A percentile compares a stretch with the other conserved stretches of the same genome.
Conservation (phyloP, 2,113 vertebrate species). For the Euleptes europaea region DNA sequence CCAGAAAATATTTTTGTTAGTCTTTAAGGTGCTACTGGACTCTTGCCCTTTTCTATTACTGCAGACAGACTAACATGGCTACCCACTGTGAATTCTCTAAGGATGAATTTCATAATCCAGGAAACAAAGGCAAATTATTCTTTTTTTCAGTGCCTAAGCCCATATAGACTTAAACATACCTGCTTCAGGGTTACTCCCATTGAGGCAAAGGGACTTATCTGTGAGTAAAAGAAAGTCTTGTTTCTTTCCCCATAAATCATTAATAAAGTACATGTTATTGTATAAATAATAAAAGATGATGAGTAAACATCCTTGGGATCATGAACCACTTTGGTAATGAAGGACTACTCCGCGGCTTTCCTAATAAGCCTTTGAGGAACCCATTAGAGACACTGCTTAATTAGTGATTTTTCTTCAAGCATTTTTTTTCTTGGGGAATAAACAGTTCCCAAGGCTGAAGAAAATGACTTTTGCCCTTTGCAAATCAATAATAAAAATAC, state of each 20-base stretch:
- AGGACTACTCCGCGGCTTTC: background rate
- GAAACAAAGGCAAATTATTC: slow-evolving; percentile 16
- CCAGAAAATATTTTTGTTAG: no score
- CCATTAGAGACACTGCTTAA: background rate
- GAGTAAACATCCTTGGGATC: no score
- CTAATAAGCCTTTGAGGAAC: background rate
- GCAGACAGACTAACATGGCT: no score
- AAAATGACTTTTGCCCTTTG: background rate
- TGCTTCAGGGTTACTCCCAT: background rate
- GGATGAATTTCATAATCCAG: slow-evolving; percentile 26
- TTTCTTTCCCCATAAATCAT: no score
- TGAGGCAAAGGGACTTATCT: background rate
- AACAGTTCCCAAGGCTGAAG: background rate
- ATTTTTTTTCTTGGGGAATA: background rate
- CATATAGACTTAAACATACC: no score
- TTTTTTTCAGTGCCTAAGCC: slow-evolving; percentile 12
- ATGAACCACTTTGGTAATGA: no score
- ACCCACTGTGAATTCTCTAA: no score
- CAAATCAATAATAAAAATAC: background rate
- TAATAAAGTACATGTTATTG: no score
- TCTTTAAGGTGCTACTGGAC: no score
- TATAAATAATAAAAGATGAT: no score
- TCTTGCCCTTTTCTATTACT: no score
- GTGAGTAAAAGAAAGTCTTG: no score
- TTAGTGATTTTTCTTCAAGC: background rate